Conservation (phyloP, 2,113 vertebrate species). For the Ptilonorhynchus violaceus region DNA sequence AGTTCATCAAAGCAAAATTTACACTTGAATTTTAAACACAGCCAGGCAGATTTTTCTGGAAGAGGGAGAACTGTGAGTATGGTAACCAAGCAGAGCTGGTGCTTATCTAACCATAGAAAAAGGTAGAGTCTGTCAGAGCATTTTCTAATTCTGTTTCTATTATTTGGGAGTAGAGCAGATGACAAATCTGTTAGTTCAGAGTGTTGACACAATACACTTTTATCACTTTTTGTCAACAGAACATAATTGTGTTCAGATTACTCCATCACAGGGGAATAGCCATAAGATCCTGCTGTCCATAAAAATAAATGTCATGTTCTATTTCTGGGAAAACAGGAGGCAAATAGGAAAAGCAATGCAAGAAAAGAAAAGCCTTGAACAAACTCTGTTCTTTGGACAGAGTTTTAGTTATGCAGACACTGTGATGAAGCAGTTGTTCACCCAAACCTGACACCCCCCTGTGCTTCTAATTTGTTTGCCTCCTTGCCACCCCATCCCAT, state of each 20-base stretch:
- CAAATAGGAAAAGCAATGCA: background rate
- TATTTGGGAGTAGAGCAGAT: constrained; percentile 30
- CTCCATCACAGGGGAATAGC: background rate
- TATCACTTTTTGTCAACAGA: constrained; percentile 51
- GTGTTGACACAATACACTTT: constrained; percentile 43
- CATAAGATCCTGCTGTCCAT: constrained; percentile 23
- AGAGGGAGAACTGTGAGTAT: background rate
- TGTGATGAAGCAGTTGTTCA: background rate
- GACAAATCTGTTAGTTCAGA: constrained; percentile 47
- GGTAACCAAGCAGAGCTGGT: background rate
- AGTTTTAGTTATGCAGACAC: background rate
- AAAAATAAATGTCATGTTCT: constrained; percentile 44
- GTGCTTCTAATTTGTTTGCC: background rate
- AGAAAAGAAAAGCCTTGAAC: background rate
- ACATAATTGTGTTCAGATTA: constrained; percentile 46
- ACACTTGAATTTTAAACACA: background rate
- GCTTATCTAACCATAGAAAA: background rate
- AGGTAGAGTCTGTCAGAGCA: background rate
- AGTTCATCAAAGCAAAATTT: background rate
- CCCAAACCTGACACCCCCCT: background rate
- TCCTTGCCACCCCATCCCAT: background rate
- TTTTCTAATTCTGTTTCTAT: constrained; percentile 39
- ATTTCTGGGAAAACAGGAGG: constrained; percentile 9
- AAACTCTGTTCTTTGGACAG: background rate
- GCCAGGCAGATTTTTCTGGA: background rate